phyloP scores from a whole-genome alignment of 1,140 invertebrate species.

The Atta cephalotes region DNA sequence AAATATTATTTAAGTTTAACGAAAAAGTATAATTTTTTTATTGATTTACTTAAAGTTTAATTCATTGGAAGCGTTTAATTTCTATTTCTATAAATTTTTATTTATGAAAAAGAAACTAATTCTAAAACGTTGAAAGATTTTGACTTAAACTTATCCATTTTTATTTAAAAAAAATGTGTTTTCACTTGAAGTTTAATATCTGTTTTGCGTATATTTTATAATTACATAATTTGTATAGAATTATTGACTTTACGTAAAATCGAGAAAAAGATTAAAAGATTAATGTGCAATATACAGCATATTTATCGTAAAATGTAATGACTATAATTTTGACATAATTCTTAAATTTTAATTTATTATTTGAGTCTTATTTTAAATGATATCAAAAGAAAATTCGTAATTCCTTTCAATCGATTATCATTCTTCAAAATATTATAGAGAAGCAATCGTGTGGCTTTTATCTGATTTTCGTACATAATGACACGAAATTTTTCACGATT shows the following conservation, averaged over 20 bases:
- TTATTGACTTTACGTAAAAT: neutral
- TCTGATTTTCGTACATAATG: slow-evolving; percentile 52
- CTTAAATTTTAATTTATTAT: no score
- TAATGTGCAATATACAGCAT: neutral
- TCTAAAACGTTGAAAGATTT: no score
- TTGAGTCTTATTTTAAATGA: no score
- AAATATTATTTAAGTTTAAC: no score
- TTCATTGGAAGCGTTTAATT: no score
- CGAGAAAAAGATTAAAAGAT: neutral
- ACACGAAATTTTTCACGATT: slow-evolving; percentile 27
- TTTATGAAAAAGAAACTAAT: no score
- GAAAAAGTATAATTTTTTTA: no score
- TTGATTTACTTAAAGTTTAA: no score
- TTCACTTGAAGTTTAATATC: neutral
- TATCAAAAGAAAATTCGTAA: no score
- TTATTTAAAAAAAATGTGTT: neutral
- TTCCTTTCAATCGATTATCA: neutral
- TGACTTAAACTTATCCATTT: no score
- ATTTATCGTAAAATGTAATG: neutral
- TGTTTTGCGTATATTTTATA: neutral
- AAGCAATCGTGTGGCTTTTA: slow-evolving; percentile 63
- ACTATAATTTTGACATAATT: neutral
- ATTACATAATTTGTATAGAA: neutral
- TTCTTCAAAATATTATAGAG: slow-evolving; percentile 48
- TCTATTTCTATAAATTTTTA: no score